Evolutionary conservation across 2,113 vertebrate genomes (phyloP).

Genomic region (Ictalurus furcatus): DNA sequence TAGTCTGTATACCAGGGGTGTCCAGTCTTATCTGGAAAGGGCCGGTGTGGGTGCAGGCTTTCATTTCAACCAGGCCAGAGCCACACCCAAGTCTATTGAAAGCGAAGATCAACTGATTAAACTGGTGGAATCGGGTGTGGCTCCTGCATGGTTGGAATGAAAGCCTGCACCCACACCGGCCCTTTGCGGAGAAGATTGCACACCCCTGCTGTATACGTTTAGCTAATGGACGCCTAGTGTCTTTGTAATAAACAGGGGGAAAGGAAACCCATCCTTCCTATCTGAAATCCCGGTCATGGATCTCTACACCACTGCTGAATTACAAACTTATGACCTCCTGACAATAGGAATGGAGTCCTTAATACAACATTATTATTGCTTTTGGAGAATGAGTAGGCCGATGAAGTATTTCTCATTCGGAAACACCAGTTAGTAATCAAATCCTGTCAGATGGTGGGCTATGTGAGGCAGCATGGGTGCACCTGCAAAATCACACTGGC

Average conservation of each 20-base stretch:
- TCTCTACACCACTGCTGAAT: neutral
- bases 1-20: neutral
- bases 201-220: neutral
- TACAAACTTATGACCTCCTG: neutral
- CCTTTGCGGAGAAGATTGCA: no score
- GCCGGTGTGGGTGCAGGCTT: no score
- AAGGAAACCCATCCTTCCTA: neutral
- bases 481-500: neutral
- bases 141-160: no score
- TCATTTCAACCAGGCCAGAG: no score
- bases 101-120: no score
- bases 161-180: no score
- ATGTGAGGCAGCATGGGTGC: neutral
- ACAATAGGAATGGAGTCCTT: neutral
- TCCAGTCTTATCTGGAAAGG: no score
- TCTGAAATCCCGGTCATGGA: neutral
- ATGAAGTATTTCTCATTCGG: neutral
- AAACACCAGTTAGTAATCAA: neutral
- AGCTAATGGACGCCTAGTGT: neutral
- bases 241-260: neutral
- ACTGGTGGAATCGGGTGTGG: no score
- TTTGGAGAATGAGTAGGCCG: neutral
- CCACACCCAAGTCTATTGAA: no score
- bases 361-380: neutral
- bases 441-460: neutral